These are phyloP conservation scores for Lobophora halterata DNA, from an alignment of 2,888 invertebrate species.

Conservation along the genomic window DNA sequence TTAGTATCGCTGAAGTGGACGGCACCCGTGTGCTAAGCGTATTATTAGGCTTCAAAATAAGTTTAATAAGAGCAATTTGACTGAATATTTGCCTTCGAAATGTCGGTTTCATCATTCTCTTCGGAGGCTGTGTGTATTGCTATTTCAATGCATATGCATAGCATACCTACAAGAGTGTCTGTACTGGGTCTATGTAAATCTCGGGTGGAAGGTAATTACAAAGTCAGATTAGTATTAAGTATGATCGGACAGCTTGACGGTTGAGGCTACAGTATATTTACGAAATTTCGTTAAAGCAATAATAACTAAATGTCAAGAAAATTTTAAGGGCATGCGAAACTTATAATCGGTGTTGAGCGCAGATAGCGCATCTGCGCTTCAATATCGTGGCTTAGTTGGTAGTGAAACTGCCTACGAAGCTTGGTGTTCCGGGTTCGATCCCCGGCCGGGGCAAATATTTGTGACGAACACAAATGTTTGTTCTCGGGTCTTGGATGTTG, in stretches of 20 bases:
- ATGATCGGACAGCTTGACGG: slow-evolving; percentile 31
- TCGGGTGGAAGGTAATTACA: slow-evolving; percentile 38
- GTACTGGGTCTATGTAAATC: slow-evolving; percentile 32
- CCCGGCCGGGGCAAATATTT: too few relatives aligned
- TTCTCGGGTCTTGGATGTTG: too few relatives aligned
- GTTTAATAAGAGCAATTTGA: slow-evolving; percentile 43
- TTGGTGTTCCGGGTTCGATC: too few relatives aligned
- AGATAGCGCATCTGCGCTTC: too few relatives aligned
- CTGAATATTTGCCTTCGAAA: slow-evolving; percentile 41
- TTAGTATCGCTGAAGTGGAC: slow-evolving; percentile 34
- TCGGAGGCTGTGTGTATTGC: slow-evolving; percentile 24
- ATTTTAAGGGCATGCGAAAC: neutral
- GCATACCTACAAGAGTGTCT: slow-evolving; percentile 11
- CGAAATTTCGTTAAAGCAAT: slow-evolving; percentile 32
- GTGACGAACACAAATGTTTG: too few relatives aligned
- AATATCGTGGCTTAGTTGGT: too few relatives aligned
- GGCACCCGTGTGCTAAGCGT: slow-evolving; percentile 24
- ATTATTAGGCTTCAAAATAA: slow-evolving; percentile 33
- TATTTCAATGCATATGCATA: slow-evolving; percentile 21
- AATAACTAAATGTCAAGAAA: slow-evolving; percentile 3
- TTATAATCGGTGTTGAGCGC: neutral
- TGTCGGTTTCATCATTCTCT: slow-evolving; percentile 40
- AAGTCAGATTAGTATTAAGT: slow-evolving; percentile 37
- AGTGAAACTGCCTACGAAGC: too few relatives aligned
- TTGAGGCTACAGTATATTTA: slow-evolving; percentile 36